Evolutionary conservation across 2,113 vertebrate genomes (phyloP), one percentile per base, ranked within the genome.

Genomic region (Ictalurus punctatus): DNA sequence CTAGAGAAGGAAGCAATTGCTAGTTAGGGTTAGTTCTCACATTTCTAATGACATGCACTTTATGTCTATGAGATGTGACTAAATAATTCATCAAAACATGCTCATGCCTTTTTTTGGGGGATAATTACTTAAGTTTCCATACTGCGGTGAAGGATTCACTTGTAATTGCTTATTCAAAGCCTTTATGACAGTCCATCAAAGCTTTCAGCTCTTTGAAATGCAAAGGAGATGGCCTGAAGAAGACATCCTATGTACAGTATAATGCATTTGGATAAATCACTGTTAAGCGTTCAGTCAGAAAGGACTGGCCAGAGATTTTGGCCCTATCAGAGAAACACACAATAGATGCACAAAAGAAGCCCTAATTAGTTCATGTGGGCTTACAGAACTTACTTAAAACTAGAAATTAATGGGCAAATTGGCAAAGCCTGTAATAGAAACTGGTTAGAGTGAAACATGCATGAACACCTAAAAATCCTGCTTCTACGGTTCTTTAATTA

Each of bases 201-300:
- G 52, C 52, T 73, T 88, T 73, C 54, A 83, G 19, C 37, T 73
- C 80, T 74, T 88, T 74, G 52, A 88, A 83, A 88, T 88, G 65
- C 80, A 88, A 88, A 83, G 27, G 21, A 23, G 61, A 83, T 63
- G 81, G 58, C 30, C 34, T 83, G 44, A 87, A 80, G 59, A 69
- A 82, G 61, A 73, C 85, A 86, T 86, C 56, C 27, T n/a, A 19
- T 13, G 16, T 25, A 74, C 54, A 23, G 13, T 44, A 40, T 30
- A 74, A 61, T 74, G 54, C 1, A 44, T 34, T 71, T 30, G 19
- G 52, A 76, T 76, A 44, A 67, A 54, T 25, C 44, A 34, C 37
- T 63, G 40, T 37, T 54, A 84, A 78, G 44, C 40, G 6, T 76
- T 63, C 9, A 34, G 40, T 87, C 79, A 30, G 44, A 87, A 44